Evolutionary conservation across 2,888 invertebrate species (phyloP).

Genomic region (Campoletis raptor): DNA sequence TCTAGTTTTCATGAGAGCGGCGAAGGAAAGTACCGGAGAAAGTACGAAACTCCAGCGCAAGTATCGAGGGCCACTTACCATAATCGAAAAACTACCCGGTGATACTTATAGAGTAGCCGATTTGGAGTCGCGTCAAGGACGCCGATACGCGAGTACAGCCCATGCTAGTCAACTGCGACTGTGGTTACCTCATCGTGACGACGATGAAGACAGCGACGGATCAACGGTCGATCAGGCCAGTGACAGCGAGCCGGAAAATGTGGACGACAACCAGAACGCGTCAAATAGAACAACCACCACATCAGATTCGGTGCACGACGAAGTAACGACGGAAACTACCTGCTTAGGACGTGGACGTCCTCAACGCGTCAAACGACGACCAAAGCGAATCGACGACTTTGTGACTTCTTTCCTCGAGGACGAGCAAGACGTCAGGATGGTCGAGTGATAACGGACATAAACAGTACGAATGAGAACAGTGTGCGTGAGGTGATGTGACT

Average conservation of each 20-base stretch:
- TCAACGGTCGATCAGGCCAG: too few species aligned
- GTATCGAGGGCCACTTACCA: neutral
- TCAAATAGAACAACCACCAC: neutral
- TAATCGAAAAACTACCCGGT: neutral
- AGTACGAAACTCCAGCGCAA: neutral
- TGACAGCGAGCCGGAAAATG: too few species aligned
- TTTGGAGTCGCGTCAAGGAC: neutral
- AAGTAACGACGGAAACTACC: neutral
- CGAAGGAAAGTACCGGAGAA: neutral
- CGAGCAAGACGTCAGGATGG: conserved; percentile 4
- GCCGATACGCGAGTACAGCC: neutral
- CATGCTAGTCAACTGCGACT: neutral
- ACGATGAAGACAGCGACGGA: neutral
- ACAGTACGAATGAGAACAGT: too few species aligned
- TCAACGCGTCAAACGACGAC: too few species aligned
- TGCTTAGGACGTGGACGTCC: neutral
- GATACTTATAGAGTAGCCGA: neutral
- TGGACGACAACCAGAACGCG: too few species aligned
- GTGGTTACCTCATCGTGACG: neutral
- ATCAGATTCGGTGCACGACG: neutral
- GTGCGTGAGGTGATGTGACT: too few species aligned
- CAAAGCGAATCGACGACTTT: neutral
- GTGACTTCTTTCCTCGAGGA: neutral
- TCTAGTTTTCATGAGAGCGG: neutral
- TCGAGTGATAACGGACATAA: neutral